These are phyloP conservation scores for Esperia sulphurella DNA, from an alignment of 2,888 invertebrate genomes.

Conservation along the genomic window DNA sequence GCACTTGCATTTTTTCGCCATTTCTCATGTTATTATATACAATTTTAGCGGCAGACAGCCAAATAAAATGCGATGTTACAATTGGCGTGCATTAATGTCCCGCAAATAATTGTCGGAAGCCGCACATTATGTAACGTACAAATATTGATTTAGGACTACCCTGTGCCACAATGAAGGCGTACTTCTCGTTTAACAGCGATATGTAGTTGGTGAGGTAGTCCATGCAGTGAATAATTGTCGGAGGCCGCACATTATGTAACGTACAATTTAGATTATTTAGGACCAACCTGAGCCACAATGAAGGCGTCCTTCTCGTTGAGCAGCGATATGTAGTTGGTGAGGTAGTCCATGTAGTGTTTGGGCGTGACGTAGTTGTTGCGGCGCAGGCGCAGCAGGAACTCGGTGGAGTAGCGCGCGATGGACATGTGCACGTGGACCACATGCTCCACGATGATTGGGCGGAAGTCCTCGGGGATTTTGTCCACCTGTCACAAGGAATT, in stretches of 20 bases:
- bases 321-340: constrained; percentile 87
- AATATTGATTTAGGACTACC: too few relatives aligned
- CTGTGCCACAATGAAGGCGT: constrained; percentile 78
- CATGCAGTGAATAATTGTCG: too few relatives aligned
- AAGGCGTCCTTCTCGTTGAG: constrained; percentile 84
- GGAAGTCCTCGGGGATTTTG: constrained; percentile 83
- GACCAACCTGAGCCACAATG: constrained; percentile 76
- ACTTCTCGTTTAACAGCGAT: constrained; percentile 85
- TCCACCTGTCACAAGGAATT: constrained; percentile 75
- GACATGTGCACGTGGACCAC: constrained; percentile 92
- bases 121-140: too few relatives aligned
- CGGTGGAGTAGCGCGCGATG: constrained; percentile 84
- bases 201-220: constrained; percentile 91
- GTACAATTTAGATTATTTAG: neutral
- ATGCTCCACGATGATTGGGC: constrained; percentile 87
- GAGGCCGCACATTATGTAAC: too few relatives aligned
- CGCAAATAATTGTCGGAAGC: too few relatives aligned
- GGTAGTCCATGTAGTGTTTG: constrained; percentile 93
- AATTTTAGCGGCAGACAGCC: too few relatives aligned
- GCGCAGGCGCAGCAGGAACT: constrained; percentile 86
- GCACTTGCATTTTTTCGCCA: too few relatives aligned
- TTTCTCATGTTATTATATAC: too few relatives aligned
- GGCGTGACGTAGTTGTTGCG: constrained; percentile 94
- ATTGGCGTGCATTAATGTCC: too few relatives aligned
- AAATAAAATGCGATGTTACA: too few relatives aligned